phyloP scores from a whole-genome alignment of 2,888 invertebrate genomes.

The Pachymerium ferrugineum region DNA sequence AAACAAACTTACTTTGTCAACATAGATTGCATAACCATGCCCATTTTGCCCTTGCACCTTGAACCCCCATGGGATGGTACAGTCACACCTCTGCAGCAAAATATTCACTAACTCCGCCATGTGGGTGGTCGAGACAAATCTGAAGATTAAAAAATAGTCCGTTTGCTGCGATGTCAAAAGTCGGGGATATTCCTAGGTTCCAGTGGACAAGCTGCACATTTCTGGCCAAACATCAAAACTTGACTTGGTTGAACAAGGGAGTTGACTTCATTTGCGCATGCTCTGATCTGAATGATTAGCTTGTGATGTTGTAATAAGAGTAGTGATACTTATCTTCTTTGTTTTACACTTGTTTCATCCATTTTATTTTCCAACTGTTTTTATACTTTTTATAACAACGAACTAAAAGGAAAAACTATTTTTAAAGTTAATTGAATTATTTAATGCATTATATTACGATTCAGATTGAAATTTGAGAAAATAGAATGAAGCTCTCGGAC shows the following conservation, averaged over 20 bases:
- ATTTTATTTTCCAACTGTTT: neutral
- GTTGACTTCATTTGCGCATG: neutral
- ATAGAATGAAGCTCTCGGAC: no score
- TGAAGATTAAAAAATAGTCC: no score
- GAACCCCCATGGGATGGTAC: slow-evolving; percentile 33
- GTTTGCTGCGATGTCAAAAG: no score
- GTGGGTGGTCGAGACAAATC: neutral
- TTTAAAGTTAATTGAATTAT: no score
- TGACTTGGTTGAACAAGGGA: neutral
- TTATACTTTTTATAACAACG: no score
- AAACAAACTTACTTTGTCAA: neutral
- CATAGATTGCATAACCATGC: neutral
- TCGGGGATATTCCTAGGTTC: no score
- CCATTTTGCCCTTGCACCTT: slow-evolving; percentile 16
- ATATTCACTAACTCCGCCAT: slow-evolving; percentile 31
- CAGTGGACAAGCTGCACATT: neutral
- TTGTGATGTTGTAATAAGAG: neutral
- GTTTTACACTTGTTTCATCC: neutral
- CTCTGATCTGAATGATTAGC: neutral
- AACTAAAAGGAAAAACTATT: no score
- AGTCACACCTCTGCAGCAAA: slow-evolving; percentile 33
- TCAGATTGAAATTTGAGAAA: no score
- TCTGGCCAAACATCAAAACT: neutral
- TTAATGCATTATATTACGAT: no score
- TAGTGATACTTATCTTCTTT: neutral